Evolutionary conservation across 1,140 invertebrate genomes (phyloP).

Genomic region (Heliconius nattereri): DNA sequence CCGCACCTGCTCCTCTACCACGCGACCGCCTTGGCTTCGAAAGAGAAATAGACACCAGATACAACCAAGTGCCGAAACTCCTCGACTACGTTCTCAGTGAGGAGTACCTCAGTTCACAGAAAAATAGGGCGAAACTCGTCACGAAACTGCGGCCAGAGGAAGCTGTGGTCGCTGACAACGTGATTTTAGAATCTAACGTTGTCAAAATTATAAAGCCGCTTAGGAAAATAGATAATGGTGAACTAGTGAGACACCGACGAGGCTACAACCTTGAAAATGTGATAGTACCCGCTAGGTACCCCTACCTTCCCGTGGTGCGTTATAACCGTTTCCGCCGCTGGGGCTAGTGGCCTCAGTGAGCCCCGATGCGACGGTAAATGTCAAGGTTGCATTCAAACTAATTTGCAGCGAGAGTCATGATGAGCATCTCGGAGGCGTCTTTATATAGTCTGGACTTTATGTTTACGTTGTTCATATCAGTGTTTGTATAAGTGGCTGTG

Average conservation of each 20-base stretch:
- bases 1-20: conserved; percentile 32
- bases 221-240: conserved; percentile 52
- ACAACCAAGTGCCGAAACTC: conserved; percentile 63
- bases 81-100: conserved; percentile 62
- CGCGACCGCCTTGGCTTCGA: conserved; percentile 68
- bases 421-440: conserved; percentile 52
- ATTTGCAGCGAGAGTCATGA: conserved; percentile 45
- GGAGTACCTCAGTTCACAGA: conserved; percentile 61
- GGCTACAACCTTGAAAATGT: conserved; percentile 81
- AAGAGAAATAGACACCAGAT: conserved; percentile 62
- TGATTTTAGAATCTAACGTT: conserved; percentile 75
- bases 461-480: conserved; percentile 56
- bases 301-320: conserved; percentile 65
- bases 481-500: conserved; percentile 64
- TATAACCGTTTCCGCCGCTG: conserved; percentile 72
- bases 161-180: conserved; percentile 70
- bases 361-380: conserved; percentile 57
- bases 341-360: conserved; percentile 63
- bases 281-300: conserved; percentile 74
- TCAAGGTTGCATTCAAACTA: conserved; percentile 69
- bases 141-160: conserved; percentile 69
- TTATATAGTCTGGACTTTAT: conserved; percentile 45
- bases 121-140: conserved; percentile 66
- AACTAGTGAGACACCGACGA: conserved; percentile 67
- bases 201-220: conserved; percentile 66